Conservation (phyloP, 2,888 invertebrate species). For the Pristionchus maxplancki region DNA sequence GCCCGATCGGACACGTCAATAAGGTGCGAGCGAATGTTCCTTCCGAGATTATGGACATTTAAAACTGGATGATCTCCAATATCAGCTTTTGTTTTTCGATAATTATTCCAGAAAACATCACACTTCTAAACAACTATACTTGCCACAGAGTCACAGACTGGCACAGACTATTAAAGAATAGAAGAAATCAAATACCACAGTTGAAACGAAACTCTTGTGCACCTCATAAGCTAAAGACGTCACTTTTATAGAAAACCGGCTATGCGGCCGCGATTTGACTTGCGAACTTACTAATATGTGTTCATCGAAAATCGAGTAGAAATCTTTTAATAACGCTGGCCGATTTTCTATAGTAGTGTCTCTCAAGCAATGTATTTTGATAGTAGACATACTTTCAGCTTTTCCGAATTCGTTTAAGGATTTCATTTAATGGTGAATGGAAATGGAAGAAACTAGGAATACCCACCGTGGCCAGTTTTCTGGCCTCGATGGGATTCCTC, state of each 20-base stretch:
- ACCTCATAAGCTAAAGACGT: no score
- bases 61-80: neutral
- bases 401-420: neutral
- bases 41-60: neutral
- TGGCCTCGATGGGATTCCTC: neutral
- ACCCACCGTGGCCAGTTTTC: neutral
- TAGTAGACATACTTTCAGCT: conserved; percentile 11
- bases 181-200: neutral
- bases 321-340: no score
- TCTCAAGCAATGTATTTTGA: neutral
- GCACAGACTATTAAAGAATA: no score
- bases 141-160: no score
- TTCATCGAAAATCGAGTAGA: no score
- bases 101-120: neutral
- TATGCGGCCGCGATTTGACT: neutral
- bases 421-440: neutral
- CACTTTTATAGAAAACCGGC: neutral
- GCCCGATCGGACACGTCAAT: conserved; percentile 49
- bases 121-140: no score
- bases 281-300: no score
- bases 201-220: neutral
- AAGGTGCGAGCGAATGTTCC: conserved; percentile 31
- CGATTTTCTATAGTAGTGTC: no score
- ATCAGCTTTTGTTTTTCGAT: neutral
- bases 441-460: neutral